These are phyloP conservation scores for Caenorhabditis virilis DNA, from an alignment of 2,888 invertebrate species.

Conservation along the genomic window DNA sequence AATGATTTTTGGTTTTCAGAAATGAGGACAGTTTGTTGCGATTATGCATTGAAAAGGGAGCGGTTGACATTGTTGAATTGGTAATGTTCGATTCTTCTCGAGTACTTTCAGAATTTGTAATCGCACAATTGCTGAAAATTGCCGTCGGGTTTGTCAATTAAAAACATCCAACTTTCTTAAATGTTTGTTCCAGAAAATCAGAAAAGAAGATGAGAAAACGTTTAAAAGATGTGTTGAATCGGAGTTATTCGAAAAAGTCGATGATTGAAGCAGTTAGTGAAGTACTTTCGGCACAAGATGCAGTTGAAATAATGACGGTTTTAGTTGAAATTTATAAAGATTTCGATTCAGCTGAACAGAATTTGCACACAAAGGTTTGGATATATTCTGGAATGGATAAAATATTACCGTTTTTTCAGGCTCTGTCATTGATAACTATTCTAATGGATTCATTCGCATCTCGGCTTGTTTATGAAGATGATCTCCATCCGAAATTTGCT, in stretches of 20 bases:
- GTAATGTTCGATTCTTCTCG: constrained; percentile 11
- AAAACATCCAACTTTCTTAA: not conserved
- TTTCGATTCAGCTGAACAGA: not conserved
- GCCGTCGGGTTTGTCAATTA: constrained; percentile 16
- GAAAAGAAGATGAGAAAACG: constrained; percentile 8
- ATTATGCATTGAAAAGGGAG: constrained; percentile 17
- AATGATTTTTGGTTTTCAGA: constrained; percentile 3
- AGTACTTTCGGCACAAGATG: constrained; percentile 15
- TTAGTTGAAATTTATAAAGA: constrained; percentile 27
- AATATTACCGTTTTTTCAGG: constrained; percentile 1
- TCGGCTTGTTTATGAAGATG: constrained; percentile 24
- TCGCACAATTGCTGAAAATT: constrained; percentile 23
- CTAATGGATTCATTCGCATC: constrained; percentile 37
- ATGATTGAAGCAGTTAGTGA: constrained; percentile 18
- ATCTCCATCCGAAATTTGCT: constrained; percentile 26
- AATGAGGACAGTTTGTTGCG: constrained; percentile 17
- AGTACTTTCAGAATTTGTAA: constrained; percentile 22
- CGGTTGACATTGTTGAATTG: constrained; percentile 8
- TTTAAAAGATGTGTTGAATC: constrained; percentile 7
- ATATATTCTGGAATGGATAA: not conserved
- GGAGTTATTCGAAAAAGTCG: constrained; percentile 21
- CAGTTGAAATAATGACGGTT: constrained; percentile 19
- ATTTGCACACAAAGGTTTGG: not conserved
- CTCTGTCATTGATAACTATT: constrained; percentile 21
- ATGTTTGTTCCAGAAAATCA: constrained; percentile 1